These are phyloP conservation scores for Panopea generosa DNA, from an alignment of 2,888 invertebrate genomes.

Conservation along the genomic window DNA sequence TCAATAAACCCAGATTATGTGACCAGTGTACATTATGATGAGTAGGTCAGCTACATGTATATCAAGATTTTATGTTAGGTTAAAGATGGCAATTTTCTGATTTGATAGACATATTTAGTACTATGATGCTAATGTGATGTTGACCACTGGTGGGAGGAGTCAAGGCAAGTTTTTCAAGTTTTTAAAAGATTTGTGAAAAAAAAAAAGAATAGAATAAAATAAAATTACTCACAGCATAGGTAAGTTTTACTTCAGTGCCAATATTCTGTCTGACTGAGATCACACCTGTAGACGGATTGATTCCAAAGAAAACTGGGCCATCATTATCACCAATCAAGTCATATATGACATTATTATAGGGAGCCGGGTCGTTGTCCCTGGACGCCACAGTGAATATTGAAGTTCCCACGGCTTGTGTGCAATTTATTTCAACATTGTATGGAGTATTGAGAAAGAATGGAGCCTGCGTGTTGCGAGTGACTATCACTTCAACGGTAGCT, in stretches of 20 bases:
- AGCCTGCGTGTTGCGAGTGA: conserved; percentile 63
- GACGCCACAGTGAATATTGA: conserved; percentile 58
- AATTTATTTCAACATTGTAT: conserved; percentile 54
- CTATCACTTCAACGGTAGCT: conserved; percentile 64
- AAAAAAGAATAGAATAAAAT: no score
- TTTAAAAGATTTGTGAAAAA: no score
- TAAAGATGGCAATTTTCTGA: no score
- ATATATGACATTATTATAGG: conserved; percentile 74
- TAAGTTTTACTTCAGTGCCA: conserved; percentile 33
- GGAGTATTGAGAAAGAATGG: conserved; percentile 58
- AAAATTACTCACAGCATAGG: conserved; percentile 54
- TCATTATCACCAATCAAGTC: conserved; percentile 72
- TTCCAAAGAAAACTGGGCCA: conserved; percentile 73
- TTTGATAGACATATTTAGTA: no score
- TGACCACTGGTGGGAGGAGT: no score
- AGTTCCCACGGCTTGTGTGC: conserved; percentile 43
- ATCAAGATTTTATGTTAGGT: no score
- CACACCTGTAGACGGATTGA: conserved; percentile 67
- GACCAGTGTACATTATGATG: no score
- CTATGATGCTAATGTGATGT: no score
- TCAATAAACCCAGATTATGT: no score
- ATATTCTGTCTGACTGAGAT: conserved; percentile 61
- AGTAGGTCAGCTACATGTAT: no score
- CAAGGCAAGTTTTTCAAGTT: no score
- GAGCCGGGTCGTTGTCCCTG: conserved; percentile 63